Percentiles rank a stretch among this genome's conserved stretches.
These are phyloP conservation scores for Anas bahamensis DNA, from an alignment of 2,797 vertebrate species.

Conservation along the genomic window DNA sequence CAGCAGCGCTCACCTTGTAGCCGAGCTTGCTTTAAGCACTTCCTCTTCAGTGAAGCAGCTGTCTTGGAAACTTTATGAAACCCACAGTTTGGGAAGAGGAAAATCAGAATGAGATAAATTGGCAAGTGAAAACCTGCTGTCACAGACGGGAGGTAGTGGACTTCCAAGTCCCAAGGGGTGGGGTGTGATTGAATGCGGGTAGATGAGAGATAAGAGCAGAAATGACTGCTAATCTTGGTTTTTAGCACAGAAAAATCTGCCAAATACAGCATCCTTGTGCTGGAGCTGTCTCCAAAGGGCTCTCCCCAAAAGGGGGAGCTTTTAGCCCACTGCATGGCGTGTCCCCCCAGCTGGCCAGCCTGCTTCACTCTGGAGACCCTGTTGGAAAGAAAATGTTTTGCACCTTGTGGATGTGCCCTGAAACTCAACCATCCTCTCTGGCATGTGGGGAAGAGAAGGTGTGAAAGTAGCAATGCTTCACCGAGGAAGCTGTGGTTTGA, in stretches of 20 bases:
- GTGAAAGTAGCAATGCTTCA: neutral
- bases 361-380: neutral
- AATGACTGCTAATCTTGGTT: neutral
- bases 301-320: constrained; percentile 67
- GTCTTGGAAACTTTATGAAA: neutral
- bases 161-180: neutral
- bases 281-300: constrained; percentile 39
- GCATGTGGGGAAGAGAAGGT: neutral
- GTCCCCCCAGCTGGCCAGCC: constrained; percentile 16
- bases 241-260: constrained; percentile 14
- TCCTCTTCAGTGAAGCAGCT: constrained; percentile 14
- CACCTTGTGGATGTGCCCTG: neutral
- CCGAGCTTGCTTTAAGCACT: neutral
- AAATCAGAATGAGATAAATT: constrained; percentile 29
- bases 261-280: neutral
- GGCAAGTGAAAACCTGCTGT: neutral
- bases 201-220: constrained; percentile 30
- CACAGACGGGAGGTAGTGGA: neutral
- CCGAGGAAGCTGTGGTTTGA: neutral
- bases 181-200: neutral
- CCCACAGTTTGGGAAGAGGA: neutral
- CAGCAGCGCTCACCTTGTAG: constrained; percentile 1
- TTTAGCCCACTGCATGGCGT: constrained; percentile 25
- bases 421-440: neutral
- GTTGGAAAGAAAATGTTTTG: neutral